Conservation (phyloP, 2,113 vertebrate species). For the Myodes glareolus region DNA sequence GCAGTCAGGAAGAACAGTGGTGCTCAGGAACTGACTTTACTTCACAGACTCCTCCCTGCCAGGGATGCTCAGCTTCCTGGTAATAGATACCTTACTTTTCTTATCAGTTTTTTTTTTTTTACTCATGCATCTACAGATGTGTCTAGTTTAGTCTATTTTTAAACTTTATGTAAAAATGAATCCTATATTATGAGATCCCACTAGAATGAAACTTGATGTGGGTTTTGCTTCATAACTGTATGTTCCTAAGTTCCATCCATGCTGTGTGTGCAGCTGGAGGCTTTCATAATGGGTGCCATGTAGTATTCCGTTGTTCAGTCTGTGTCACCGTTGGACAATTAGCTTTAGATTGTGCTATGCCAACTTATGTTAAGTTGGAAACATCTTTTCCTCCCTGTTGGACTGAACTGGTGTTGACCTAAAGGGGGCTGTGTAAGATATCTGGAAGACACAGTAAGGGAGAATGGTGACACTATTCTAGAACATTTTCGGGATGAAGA, state of each 20-base stretch:
- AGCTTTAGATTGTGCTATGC: not conserved
- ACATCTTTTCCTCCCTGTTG: not conserved
- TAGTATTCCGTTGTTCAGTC: not conserved
- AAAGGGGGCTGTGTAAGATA: not conserved
- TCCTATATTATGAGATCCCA: not conserved
- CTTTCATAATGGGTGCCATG: not conserved
- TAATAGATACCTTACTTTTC: constrained; percentile 12
- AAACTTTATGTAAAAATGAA: constrained; percentile 15
- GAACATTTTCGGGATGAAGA: not conserved
- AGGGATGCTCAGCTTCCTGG: not conserved
- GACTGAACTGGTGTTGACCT: not conserved
- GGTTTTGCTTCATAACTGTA: not conserved
- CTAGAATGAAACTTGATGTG: not conserved
- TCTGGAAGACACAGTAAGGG: not conserved
- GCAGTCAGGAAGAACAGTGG: not conserved
- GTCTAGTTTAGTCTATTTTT: constrained; percentile 1
- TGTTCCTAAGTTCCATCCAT: not conserved
- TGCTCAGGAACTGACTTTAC: not conserved
- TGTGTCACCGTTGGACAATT: not conserved
- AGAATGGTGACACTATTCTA: not conserved
- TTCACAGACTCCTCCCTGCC: not conserved
- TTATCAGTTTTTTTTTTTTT: not conserved
- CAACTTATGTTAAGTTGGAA: not conserved
- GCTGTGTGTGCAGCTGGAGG: not conserved
- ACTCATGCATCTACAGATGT: not conserved